phyloP scores from a whole-genome alignment of 2,888 invertebrate species.

The Phyllotreta cruciferae region DNA sequence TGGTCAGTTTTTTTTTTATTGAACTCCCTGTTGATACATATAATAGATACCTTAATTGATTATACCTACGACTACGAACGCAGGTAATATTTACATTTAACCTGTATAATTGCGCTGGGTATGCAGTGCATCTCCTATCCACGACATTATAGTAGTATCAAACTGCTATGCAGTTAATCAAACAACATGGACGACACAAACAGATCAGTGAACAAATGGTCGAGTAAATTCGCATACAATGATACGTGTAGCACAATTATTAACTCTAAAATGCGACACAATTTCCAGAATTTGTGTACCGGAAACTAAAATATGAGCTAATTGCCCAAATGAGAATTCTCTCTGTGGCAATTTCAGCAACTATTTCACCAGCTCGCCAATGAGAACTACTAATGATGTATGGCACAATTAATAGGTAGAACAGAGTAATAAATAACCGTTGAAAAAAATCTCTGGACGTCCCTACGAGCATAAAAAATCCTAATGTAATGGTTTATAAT shows the following conservation, averaged over 20 bases:
- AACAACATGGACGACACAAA: conserved; percentile 18
- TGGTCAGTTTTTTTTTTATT: too few relatives aligned
- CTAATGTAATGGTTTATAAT: too few relatives aligned
- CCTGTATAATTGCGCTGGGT: neutral
- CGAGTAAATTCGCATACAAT: conserved; percentile 20
- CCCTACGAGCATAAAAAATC: too few relatives aligned
- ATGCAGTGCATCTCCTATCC: neutral
- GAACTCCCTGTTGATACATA: too few relatives aligned
- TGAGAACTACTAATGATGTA: too few relatives aligned
- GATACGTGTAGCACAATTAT: conserved; percentile 14
- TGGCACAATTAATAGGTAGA: too few relatives aligned
- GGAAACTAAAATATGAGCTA: conserved; percentile 20
- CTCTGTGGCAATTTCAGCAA: neutral
- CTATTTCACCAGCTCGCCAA: neutral
- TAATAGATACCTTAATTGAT: too few relatives aligned
- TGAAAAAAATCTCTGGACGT: too few relatives aligned
- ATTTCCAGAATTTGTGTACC: conserved; percentile 15
- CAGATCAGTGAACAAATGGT: conserved; percentile 20
- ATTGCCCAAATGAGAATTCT: conserved; percentile 19
- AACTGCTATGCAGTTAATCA: conserved; percentile 16
- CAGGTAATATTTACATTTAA: too few relatives aligned
- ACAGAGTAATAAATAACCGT: too few relatives aligned
- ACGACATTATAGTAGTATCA: neutral
- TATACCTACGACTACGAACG: too few relatives aligned
- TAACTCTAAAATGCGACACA: conserved; percentile 19